phyloP scores from a whole-genome alignment of 2,888 invertebrate genomes.

The Andrena bucephala region DNA sequence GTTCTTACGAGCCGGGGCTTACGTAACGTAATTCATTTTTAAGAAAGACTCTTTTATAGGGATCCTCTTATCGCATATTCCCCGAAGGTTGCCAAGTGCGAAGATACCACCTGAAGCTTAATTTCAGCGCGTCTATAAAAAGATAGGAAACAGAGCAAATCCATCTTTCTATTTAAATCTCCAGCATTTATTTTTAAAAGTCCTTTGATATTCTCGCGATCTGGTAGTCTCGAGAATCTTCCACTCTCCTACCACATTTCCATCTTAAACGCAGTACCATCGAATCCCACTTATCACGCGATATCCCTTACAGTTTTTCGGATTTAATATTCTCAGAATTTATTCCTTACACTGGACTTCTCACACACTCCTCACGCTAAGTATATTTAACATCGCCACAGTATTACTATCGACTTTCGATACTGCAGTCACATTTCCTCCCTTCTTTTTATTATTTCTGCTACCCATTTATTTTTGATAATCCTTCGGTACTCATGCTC shows the following conservation, averaged over 20 bases:
- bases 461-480: background rate
- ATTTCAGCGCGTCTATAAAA: no score
- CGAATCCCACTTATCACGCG: no score
- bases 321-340: background rate
- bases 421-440: no score
- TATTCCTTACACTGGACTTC: background rate
- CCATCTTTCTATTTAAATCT: background rate
- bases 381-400: background rate
- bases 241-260: background rate
- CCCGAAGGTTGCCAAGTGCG: background rate
- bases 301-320: background rate
- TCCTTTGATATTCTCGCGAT: background rate
- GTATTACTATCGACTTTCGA: no score
- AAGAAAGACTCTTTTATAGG: background rate
- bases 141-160: background rate
- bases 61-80: conserved; percentile 15
- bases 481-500: background rate
- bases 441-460: background rate
- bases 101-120: background rate
- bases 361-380: background rate
- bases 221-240: background rate
- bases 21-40: conserved; percentile 17
- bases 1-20: background rate
- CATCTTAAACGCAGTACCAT: background rate
- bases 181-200: background rate